A percentile compares a stretch with the other conserved stretches of the same genome.
phyloP scores from a whole-genome alignment of 2,888 invertebrate species.

The Nomada lathburiana region DNA sequence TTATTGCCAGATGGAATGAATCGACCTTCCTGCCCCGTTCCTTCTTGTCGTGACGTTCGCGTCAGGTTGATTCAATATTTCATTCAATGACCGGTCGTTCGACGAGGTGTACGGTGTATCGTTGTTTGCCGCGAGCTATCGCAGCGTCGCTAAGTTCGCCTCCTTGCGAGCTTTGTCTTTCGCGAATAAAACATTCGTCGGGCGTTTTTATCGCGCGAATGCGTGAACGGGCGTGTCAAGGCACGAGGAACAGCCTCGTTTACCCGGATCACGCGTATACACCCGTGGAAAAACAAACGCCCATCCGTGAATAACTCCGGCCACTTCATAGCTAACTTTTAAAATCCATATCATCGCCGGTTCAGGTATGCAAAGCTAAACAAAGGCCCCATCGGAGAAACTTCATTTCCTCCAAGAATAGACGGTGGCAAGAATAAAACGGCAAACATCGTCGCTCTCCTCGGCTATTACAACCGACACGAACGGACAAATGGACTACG shows the following conservation, averaged over 20 bases:
- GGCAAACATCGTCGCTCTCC: background rate
- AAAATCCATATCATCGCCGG: slow-evolving; percentile 19
- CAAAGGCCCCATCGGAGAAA: slow-evolving; percentile 13
- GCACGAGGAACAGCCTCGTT: slow-evolving; percentile 6
- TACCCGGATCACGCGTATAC: slow-evolving; percentile 28
- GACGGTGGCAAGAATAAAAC: slow-evolving; percentile 24
- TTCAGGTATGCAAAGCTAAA: slow-evolving; percentile 29
- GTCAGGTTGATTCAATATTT: no score
- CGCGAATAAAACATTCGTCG: no score
- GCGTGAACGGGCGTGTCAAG: slow-evolving; percentile 13
- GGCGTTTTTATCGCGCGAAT: slow-evolving; percentile 1
- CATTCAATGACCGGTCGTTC: no score
- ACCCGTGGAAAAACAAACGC: slow-evolving; percentile 31
- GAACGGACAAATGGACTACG: background rate
- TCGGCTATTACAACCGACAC: background rate
- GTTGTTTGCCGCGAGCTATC: no score
- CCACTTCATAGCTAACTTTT: slow-evolving; percentile 30
- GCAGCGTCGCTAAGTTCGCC: no score
- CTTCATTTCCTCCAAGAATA: slow-evolving; percentile 16
- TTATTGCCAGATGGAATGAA: no score
- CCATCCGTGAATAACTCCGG: slow-evolving; percentile 32
- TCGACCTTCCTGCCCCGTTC: no score
- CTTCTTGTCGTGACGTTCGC: no score
- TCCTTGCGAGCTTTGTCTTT: no score
- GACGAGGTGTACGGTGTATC: no score